These are phyloP conservation scores for Volucella bombylans DNA, from an alignment of 2,888 invertebrate genomes.

Conservation along the genomic window DNA sequence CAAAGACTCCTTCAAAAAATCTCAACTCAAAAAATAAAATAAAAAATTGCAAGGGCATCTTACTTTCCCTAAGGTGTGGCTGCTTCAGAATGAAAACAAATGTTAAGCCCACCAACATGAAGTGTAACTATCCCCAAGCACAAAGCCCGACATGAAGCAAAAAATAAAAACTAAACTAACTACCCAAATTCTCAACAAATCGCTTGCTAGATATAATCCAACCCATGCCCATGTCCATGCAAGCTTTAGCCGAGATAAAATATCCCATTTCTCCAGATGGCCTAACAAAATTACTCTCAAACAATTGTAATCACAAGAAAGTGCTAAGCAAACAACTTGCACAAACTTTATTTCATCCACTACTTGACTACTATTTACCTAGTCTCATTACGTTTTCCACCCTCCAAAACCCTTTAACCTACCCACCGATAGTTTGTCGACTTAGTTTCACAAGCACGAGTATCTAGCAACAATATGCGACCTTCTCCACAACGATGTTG, in stretches of 20 bases:
- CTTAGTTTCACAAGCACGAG: constrained; percentile 7
- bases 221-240: no score
- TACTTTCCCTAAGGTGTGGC: no score
- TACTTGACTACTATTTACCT: constrained; percentile 36
- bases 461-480: background rate
- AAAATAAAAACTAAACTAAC: no score
- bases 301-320: constrained; percentile 45
- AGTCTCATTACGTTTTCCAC: constrained; percentile 2
- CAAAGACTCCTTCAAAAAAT: no score
- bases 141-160: no score
- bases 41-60: no score
- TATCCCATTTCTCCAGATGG: background rate
- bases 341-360: constrained; percentile 48
- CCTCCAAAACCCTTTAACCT: background rate
- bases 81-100: no score
- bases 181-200: no score
- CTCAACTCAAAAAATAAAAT: no score
- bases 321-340: constrained; percentile 41
- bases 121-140: no score
- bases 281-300: background rate
- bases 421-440: constrained; percentile 31
- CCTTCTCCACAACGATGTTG: constrained; percentile 22
- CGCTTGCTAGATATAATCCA: no score
- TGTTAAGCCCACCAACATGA: no score
- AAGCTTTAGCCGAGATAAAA: background rate